Conservation (phyloP, 2,888 invertebrate species). For the Polietes domitor region DNA sequence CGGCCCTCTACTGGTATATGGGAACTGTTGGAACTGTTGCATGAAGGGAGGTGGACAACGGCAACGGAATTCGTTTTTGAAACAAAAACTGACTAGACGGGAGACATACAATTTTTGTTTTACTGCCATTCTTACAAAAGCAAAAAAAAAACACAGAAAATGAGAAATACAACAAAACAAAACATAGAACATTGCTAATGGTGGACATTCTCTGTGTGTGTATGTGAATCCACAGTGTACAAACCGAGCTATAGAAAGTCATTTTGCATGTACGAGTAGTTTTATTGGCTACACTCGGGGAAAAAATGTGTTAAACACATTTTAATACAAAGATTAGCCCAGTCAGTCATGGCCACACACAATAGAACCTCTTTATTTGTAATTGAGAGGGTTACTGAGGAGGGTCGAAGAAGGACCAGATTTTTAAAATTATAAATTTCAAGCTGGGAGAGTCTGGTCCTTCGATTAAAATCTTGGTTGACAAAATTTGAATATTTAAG, state of each 20-base stretch:
- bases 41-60: background rate
- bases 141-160: background rate
- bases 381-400: no score
- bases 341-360: no score
- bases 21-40: no score
- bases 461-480: no score
- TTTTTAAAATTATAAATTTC: no score
- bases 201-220: conserved; percentile 1
- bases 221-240: conserved; percentile 1
- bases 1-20: no score
- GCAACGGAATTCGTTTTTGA: background rate
- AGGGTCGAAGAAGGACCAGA: no score
- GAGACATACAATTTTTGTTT: conserved; percentile 31
- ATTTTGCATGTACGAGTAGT: conserved; percentile 11
- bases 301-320: background rate
- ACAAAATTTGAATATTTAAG: no score
- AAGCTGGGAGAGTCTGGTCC: no score
- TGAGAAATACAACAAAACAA: background rate
- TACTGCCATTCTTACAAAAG: conserved; percentile 2
- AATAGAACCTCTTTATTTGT: no score
- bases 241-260: background rate
- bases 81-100: conserved; percentile 30
- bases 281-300: background rate
- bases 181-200: conserved; percentile 25
- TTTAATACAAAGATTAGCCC: no score